Base-by-base conservation (phyloP, 2,113 vertebrate species). In the Pagrus major region DNA sequence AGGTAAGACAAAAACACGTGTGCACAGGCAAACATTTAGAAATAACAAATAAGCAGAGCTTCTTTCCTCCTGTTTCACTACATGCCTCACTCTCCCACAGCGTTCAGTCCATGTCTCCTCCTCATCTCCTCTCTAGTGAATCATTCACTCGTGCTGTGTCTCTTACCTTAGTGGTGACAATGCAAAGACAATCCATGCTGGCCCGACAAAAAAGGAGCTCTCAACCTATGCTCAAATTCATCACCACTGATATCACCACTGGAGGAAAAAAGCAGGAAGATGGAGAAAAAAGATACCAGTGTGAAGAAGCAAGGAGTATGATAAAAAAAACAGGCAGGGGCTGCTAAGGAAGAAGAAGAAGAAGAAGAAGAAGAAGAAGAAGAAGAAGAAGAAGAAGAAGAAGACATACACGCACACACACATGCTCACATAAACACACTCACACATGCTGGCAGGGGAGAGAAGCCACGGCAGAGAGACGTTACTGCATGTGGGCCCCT, bases 131-230 rank as follows among this genome's bases (percentile, higher is more conserved):
- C 60, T 78, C 71, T 64, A 31, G 66, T 76, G 77, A 72, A 69
- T 71, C 67, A 76, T 46, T 81, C 64, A 54, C 42, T 46, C 4
- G 2, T 27, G 33, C 70, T 37, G 41, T 47, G 54, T 73, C 75
- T 80, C 97, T 97, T 98, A 99, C 97, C 97, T 99, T 98, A 86
- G 97, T 98, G 87, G 97, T 99, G 93, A 99, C 96, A 95, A 98
- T 98, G 94, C 97, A 98, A 94, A 99, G 96, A 93, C 97, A 98
- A 95, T 98, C 97, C 97, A 98, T 98, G 86, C 93, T 94, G 95
- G 91, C 67, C 83, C 63, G 78, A 80, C 3, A 59, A 80, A 83
- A 81, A 76, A 92, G 91, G 78, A 93, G 93, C 86, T 96, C 91
- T 97, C 92, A 95, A 90, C 94, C 85, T 92, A 91, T 91, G 86